Evolutionary conservation across 2,797 vertebrate genomes (phyloP), one percentile per base, ranked within the genome.

Genomic region (Emydoidea blandingii): DNA sequence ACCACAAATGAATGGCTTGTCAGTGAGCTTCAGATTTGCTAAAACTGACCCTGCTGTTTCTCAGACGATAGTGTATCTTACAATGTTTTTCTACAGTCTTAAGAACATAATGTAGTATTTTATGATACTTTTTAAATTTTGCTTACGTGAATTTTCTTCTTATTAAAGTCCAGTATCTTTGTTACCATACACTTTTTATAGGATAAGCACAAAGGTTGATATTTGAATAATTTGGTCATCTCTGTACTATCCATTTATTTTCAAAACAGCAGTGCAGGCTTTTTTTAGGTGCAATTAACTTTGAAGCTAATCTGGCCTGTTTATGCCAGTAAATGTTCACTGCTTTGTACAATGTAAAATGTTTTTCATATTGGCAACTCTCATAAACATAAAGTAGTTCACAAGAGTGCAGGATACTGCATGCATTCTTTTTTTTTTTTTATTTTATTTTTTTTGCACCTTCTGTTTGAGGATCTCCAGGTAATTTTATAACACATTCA

Each of bases 401-500:
- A 54, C 52, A 74, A 10, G 65, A 72, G n/a, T 72, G 9, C 18
- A 10, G 59, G 62, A 68, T 37, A 65, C 8, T 19, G 18, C 65
- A 72, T 23, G n/a, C 16, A 19, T 65, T 44, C 7, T 44, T 0
- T 74, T 18, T 27, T 65, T 65, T 18, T 0, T 0, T 74, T n/a
- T n/a, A n/a, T n/a, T 62, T 65, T 14, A 4, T 0, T 0, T 74
- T 18, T 27, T 68, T 68, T 68, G 34, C 34, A 23, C 11, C n/a
- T 80, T 57, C 25, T 52, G 9, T 41, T 78, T n/a, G 10, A 79
- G 81, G 53, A 54, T n/a, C n/a, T 87, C 50, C 3, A 2, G n/a
- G 54, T 41, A 65, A 4, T 81, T 78, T 82, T 65, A 29, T n/a
- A 4, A 52, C 41, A 1, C 14, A 8, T 65, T 37, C 2, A 4